These are phyloP conservation scores for Dorcus parallelipipedus DNA, from an alignment of 2,888 invertebrate genomes.

Conservation along the genomic window DNA sequence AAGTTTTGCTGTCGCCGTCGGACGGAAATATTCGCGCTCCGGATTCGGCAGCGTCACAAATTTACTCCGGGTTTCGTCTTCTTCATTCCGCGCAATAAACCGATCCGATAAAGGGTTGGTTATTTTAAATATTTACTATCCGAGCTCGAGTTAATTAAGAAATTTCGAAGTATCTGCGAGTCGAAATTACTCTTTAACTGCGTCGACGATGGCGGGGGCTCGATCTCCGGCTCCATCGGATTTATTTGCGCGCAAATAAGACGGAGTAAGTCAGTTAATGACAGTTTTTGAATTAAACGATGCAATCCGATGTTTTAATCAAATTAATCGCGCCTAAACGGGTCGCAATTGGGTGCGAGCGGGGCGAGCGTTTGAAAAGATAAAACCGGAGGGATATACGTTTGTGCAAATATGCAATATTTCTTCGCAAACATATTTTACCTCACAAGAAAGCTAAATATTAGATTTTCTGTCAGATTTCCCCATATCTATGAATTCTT, in stretches of 20 bases:
- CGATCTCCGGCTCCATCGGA: not conserved
- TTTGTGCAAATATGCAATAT: constrained; percentile 28
- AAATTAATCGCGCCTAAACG: not conserved
- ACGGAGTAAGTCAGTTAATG: not conserved
- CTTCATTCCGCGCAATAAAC: not conserved
- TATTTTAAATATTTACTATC: not conserved
- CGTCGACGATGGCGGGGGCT: not conserved
- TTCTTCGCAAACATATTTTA: constrained; percentile 29
- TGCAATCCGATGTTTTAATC: not conserved
- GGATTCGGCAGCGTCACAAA: not conserved
- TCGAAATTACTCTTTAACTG: not conserved
- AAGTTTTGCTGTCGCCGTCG: not conserved
- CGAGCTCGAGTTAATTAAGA: not conserved
- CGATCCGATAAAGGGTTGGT: not conserved
- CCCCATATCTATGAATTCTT: constrained; percentile 25
- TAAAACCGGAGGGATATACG: constrained; percentile 10
- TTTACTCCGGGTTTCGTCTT: not conserved
- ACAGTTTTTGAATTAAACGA: not conserved
- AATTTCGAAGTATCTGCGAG: not conserved
- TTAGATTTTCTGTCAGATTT: constrained; percentile 27
- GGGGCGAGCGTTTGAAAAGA: not conserved
- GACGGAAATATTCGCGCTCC: not conserved
- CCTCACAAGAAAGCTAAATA: constrained; percentile 29
- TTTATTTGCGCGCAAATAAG: not conserved
- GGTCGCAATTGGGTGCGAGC: not conserved